Base-by-base conservation (phyloP, 2,113 vertebrate species). In the Chinchilla lanigera region DNA sequence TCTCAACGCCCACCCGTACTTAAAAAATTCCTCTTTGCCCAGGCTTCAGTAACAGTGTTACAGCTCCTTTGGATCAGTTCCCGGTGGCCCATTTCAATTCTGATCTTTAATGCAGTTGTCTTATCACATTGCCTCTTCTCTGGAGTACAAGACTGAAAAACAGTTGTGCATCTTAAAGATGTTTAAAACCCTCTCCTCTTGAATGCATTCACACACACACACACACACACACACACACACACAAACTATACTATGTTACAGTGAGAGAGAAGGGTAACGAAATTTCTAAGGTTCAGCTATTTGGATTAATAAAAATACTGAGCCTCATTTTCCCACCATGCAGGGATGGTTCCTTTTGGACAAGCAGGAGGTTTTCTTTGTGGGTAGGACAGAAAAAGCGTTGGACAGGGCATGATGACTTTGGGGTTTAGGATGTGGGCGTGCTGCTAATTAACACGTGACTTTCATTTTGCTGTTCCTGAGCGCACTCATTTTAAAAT, bases 41-140 rank as follows among this genome's bases (percentile, higher is more conserved):
- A 41, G 13, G 71, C 89, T 44, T 83, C 60, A 54, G 41, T 41
- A 90, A 81, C 33, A 81, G 95, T 0, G 19, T 19, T 1, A 10
- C 90, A 69, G 84, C 81, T 95, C 83, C 80, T 63, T 91, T 95
- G 75, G 90, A 93, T 81, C 0, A 0, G 84, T 56, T 90, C 94
- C 95, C 94, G 87, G 87, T 2, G 19, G 87, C 81, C 87, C 84
- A 81, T 95, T 94, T 94, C 95, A 81, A 90, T 92, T 95, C 94
- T 75, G 81, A 93, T 90, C 85, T 96, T 88, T 90, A 80, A 88
- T 69, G 88, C 24, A 63, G 85, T 22, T 92, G 71, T 95, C 93
- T 96, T 73, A 95, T 54, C 71, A 52, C 41, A 41, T 0, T 65
- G 93, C 63, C 35, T 93, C 85, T 88, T 86, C 84, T 94, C 95